A percentile compares a stretch with the other conserved stretches of the same genome.
These are phyloP conservation scores for Phoenicopterus ruber DNA, from an alignment of 2,113 vertebrate genomes.

Conservation along the genomic window DNA sequence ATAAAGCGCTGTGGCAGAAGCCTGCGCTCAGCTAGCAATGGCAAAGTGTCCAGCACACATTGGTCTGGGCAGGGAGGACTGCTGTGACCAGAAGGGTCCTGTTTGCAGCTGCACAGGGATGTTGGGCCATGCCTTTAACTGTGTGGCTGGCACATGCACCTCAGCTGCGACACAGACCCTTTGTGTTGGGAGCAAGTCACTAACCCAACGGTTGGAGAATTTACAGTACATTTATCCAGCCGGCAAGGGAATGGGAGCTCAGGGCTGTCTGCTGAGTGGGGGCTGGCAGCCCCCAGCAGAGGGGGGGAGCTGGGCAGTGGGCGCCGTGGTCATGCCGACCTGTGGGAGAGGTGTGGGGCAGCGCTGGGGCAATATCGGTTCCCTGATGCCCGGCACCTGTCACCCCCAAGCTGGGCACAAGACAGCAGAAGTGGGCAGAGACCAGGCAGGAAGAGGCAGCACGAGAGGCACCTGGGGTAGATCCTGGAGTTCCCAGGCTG, in stretches of 20 bases:
- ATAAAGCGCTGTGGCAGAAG: background rate
- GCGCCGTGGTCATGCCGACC: background rate
- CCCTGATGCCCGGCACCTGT: background rate
- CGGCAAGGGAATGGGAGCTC: no score
- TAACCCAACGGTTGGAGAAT: background rate
- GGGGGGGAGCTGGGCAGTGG: no score
- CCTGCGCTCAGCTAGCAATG: fast-evolving
- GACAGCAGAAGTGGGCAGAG: no score
- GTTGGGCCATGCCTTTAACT: background rate
- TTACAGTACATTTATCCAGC: fast-evolving
- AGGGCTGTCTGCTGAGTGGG: background rate
- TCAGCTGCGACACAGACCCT: background rate
- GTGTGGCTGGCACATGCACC: background rate
- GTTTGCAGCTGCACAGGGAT: background rate
- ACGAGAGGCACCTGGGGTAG: background rate
- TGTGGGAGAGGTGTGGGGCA: background rate
- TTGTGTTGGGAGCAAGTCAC: fast-evolving
- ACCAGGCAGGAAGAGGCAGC: background rate
- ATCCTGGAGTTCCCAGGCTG: background rate
- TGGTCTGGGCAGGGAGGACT: background rate
- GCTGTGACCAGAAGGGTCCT: background rate
- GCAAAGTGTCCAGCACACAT: fast-evolving
- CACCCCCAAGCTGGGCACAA: no score
- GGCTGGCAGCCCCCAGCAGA: background rate
- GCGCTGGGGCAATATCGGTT: background rate